Conservation (phyloP, 2,797 vertebrate species). For the Lindbergichthys nudifrons region DNA sequence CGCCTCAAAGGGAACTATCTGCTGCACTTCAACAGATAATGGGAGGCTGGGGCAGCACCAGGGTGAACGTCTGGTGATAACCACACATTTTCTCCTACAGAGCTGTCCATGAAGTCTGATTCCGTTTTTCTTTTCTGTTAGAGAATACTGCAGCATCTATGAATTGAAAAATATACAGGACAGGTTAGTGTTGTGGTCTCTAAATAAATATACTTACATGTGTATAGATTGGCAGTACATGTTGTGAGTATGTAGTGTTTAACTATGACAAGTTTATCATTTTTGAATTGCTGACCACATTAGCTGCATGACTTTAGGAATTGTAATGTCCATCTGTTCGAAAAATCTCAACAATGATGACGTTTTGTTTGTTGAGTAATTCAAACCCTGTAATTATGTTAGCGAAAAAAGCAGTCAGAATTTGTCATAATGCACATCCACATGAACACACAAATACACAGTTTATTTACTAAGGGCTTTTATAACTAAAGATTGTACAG, state of each 20-base stretch:
- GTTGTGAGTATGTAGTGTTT: not conserved
- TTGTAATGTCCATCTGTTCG: not conserved
- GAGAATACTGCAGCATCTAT: constrained; percentile 13
- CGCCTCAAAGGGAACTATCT: constrained; percentile 37
- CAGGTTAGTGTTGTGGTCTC: constrained; percentile 26
- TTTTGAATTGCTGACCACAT: not conserved
- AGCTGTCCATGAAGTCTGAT: constrained; percentile 30
- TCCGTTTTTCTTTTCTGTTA: not conserved
- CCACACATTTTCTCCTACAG: constrained; percentile 32
- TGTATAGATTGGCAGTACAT: not conserved
- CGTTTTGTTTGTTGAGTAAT: too few species aligned
- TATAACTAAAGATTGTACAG: too few species aligned
- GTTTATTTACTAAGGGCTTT: too few species aligned
- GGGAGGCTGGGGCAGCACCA: constrained; percentile 19
- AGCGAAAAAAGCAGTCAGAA: too few species aligned
- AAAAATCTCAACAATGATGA: not conserved
- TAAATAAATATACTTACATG: constrained; percentile 21
- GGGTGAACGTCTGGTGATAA: constrained; percentile 51
- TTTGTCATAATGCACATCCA: too few species aligned
- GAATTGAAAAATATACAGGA: constrained; percentile 15
- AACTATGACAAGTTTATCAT: not conserved
- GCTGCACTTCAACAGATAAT: constrained; percentile 54
- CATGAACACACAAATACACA: too few species aligned
- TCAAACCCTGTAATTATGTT: too few species aligned
- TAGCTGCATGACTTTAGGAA: not conserved